Conservation (phyloP, 2,113 vertebrate genomes). For the Arvicanthis niloticus region DNA sequence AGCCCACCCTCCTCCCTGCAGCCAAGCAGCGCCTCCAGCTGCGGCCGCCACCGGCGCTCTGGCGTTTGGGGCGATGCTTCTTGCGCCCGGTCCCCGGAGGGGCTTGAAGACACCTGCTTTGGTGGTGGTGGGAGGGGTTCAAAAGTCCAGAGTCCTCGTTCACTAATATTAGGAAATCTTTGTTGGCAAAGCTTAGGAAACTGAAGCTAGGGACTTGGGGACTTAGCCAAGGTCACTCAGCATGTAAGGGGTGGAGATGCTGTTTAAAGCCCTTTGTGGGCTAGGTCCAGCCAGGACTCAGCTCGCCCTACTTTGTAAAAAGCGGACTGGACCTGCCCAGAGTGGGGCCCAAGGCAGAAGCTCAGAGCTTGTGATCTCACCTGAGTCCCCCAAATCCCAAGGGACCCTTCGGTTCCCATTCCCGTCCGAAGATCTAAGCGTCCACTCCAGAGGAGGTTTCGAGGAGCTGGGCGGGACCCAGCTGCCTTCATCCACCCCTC, state of each 20-base stretch:
- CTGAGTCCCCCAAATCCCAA: neutral
- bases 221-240: slow-evolving; percentile 78
- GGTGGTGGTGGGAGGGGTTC: neutral
- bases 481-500: neutral
- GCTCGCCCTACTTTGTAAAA: slow-evolving; percentile 34
- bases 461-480: neutral
- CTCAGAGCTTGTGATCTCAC: neutral
- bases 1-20: neutral
- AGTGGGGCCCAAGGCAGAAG: neutral
- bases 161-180: neutral
- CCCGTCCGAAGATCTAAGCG: accelerated
- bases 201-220: slow-evolving; percentile 54
- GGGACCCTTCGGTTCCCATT: neutral
- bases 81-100: neutral
- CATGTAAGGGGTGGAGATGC: slow-evolving; percentile 34
- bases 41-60: neutral
- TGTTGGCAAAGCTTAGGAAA: neutral
- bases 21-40: neutral
- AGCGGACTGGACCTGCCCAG: neutral
- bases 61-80: neutral
- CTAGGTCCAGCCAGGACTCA: neutral
- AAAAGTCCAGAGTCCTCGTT: neutral
- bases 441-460: neutral
- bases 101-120: neutral
- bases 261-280: neutral